Evolutionary conservation across 2,113 vertebrate species (phyloP).

Genomic region (Corythaeola cristata): DNA sequence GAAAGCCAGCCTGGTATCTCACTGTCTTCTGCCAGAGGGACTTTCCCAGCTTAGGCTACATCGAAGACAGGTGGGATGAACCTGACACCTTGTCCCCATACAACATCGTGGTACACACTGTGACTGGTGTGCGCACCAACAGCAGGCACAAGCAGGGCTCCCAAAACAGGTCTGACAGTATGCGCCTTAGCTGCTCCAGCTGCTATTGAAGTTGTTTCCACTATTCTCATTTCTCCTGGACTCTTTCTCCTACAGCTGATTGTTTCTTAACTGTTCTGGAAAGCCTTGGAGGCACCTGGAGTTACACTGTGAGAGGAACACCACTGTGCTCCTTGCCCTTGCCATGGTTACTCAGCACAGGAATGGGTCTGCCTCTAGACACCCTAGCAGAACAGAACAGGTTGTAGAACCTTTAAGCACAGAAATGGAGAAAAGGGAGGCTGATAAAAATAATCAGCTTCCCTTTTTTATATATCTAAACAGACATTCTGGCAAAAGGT

Average conservation of each 20-base stretch:
- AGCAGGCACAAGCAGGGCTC: not conserved
- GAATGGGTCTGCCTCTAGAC: not conserved
- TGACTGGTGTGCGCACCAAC: not conserved
- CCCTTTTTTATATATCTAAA: not conserved
- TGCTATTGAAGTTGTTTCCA: rapidly evolving
- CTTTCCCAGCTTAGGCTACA: rapidly evolving
- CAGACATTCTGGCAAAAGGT: not conserved
- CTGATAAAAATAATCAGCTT: not conserved
- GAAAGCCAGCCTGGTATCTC: not conserved
- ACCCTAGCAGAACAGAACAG: not conserved
- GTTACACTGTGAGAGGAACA: rapidly evolving
- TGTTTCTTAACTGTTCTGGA: not conserved
- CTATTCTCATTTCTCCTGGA: not conserved
- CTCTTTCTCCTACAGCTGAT: not conserved
- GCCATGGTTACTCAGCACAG: not conserved
- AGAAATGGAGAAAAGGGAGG: not conserved
- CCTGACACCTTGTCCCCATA: too few species aligned
- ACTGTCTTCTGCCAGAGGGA: not conserved
- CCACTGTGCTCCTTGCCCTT: not conserved
- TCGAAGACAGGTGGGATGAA: not conserved
- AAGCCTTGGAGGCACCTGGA: not conserved
- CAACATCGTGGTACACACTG: rapidly evolving
- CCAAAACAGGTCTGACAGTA: too few species aligned
- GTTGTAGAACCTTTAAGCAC: not conserved
- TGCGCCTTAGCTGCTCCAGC: not conserved